phyloP scores from a whole-genome alignment of 1,140 invertebrate species.

The Thereuonema tuberculata region DNA sequence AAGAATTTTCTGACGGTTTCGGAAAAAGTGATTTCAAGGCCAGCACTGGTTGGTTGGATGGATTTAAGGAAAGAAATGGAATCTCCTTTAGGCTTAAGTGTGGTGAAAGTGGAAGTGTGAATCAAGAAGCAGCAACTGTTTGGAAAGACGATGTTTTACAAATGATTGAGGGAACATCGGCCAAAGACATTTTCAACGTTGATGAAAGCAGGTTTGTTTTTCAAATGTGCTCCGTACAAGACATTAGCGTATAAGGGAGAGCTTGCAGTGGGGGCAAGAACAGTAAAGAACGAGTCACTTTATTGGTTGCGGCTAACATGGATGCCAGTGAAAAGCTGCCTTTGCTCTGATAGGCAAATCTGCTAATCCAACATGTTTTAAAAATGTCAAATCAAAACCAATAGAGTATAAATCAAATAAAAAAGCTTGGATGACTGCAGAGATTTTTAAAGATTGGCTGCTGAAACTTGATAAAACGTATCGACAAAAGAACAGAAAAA shows the following conservation, averaged over 20 bases:
- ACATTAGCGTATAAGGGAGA: slow-evolving; percentile 30
- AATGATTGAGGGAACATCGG: slow-evolving; percentile 23
- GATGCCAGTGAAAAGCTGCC: slow-evolving; percentile 32
- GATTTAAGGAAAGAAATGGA: slow-evolving; percentile 18
- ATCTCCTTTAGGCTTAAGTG: slow-evolving; percentile 11
- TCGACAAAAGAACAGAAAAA: neutral
- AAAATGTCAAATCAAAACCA: slow-evolving; percentile 28
- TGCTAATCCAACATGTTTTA: slow-evolving; percentile 35
- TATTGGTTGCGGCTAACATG: slow-evolving; percentile 32
- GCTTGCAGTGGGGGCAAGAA: slow-evolving; percentile 31
- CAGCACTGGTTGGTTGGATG: slow-evolving; percentile 23
- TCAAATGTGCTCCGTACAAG: slow-evolving; percentile 31
- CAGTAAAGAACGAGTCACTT: slow-evolving; percentile 33
- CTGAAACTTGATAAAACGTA: slow-evolving; percentile 16
- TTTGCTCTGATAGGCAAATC: slow-evolving; percentile 35
- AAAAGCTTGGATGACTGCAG: slow-evolving; percentile 36
- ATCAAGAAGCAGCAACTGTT: slow-evolving; percentile 6
- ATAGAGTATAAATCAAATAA: slow-evolving; percentile 30
- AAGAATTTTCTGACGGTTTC: slow-evolving; percentile 16
- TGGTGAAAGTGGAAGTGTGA: slow-evolving; percentile 18
- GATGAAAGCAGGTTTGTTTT: slow-evolving; percentile 36
- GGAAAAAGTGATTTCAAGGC: slow-evolving; percentile 21
- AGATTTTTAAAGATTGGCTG: slow-evolving; percentile 24
- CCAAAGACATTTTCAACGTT: slow-evolving; percentile 33
- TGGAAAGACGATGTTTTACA: slow-evolving; percentile 2